A percentile compares a stretch with the other conserved stretches of the same genome.
Conservation (phyloP, 1,140 invertebrate species). For the Drosophila takahashii region DNA sequence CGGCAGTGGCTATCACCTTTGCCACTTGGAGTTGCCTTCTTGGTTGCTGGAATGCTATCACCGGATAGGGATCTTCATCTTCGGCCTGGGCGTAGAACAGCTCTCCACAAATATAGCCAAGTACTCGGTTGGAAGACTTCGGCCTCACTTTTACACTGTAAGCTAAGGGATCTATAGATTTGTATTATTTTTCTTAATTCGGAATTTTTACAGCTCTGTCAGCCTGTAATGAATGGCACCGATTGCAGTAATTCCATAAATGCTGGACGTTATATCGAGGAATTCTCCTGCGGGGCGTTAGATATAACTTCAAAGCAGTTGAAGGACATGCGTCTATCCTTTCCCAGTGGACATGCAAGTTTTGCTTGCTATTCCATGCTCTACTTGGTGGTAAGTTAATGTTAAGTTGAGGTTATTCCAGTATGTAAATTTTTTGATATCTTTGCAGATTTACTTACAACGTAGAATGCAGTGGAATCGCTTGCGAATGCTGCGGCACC, state of each 20-base stretch:
- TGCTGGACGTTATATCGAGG: constrained; percentile 87
- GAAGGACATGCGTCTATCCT: constrained; percentile 91
- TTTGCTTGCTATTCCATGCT: constrained; percentile 92
- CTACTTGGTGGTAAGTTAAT: constrained; percentile 89
- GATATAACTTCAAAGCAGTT: constrained; percentile 86
- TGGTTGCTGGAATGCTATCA: constrained; percentile 90
- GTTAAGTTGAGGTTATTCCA: neutral
- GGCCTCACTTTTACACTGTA: constrained; percentile 95
- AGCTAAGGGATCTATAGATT: constrained; percentile 43
- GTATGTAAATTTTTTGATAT: neutral
- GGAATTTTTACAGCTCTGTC: constrained; percentile 86
- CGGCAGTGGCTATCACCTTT: constrained; percentile 74
- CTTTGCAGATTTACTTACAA: constrained; percentile 93
- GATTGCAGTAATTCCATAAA: constrained; percentile 86
- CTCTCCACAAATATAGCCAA: constrained; percentile 95
- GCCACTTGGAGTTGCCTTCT: constrained; percentile 87
- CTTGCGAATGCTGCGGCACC: constrained; percentile 90
- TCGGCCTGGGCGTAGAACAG: constrained; percentile 92
- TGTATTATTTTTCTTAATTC: too few relatives aligned
- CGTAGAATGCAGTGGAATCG: constrained; percentile 89
- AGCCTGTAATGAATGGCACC: constrained; percentile 86
- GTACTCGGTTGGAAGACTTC: constrained; percentile 94
- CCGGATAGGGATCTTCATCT: constrained; percentile 91
- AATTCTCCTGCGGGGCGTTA: constrained; percentile 87
- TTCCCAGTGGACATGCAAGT: constrained; percentile 93